Evolutionary conservation across 2,113 vertebrate genomes (phyloP).

Genomic region (Catagonus wagneri): DNA sequence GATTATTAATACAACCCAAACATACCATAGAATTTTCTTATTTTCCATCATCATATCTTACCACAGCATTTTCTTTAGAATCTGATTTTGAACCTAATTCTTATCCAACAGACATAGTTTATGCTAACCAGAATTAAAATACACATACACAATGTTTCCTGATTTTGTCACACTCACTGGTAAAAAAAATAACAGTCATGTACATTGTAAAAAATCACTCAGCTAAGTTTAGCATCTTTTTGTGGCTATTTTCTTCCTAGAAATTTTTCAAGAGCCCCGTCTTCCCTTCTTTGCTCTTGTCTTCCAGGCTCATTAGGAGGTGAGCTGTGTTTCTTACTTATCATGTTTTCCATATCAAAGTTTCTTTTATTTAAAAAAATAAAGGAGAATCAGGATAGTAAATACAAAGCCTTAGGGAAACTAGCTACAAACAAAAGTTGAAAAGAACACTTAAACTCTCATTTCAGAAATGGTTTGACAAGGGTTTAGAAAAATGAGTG

Average conservation of each 20-base stretch:
- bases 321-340: background rate
- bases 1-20: background rate
- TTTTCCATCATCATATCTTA: background rate
- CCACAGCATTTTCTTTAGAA: background rate
- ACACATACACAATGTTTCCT: background rate
- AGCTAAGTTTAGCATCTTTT: background rate
- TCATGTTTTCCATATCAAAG: background rate
- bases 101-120: background rate
- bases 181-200: background rate
- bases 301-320: background rate
- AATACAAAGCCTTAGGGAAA: background rate
- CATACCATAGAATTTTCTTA: background rate
- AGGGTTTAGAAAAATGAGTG: background rate
- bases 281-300: background rate
- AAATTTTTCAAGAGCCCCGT: background rate
- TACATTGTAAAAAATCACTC: background rate
- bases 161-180: background rate
- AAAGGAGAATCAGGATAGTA: background rate
- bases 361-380: background rate
- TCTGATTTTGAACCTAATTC: background rate
- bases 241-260: slow-evolving; percentile 23
- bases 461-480: slow-evolving; percentile 43
- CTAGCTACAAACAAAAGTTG: background rate
- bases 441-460: background rate
- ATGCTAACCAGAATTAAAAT: background rate